phyloP scores from a whole-genome alignment of 2,113 vertebrate species.

The Todiramphus chloris region DNA sequence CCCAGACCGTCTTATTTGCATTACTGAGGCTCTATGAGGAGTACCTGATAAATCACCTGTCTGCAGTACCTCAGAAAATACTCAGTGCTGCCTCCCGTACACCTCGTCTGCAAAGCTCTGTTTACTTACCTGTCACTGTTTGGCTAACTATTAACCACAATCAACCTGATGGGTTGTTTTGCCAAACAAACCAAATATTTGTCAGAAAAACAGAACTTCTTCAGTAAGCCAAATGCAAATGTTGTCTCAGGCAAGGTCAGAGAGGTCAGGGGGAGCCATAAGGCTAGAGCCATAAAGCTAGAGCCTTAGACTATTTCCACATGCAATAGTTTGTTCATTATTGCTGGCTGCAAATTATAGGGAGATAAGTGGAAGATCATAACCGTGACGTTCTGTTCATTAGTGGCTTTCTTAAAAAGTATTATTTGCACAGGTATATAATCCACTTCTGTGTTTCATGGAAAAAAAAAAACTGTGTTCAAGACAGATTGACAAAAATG shows the following conservation, averaged over 20 bases:
- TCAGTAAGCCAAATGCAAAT: slow-evolving; percentile 47
- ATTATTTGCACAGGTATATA: not conserved
- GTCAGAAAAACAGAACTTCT: slow-evolving; percentile 23
- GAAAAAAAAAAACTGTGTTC: not conserved
- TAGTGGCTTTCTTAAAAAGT: not conserved
- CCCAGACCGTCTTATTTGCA: not conserved
- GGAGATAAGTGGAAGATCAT: not conserved
- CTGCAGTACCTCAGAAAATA: not conserved
- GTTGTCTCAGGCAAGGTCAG: slow-evolving; percentile 14
- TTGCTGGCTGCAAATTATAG: not conserved
- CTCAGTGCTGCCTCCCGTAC: not conserved
- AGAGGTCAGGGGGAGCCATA: not conserved
- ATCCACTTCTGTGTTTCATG: not conserved
- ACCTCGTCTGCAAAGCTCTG: slow-evolving; percentile 17
- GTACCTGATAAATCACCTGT: not conserved
- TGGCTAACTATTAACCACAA: slow-evolving; percentile 58
- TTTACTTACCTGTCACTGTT: slow-evolving; percentile 31
- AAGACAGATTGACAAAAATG: not conserved
- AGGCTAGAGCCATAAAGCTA: too few species aligned
- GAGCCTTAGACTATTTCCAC: too few species aligned
- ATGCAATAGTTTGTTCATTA: not conserved
- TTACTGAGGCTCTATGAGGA: not conserved
- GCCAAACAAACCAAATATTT: slow-evolving; percentile 54
- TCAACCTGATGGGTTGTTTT: not conserved
- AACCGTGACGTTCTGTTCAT: not conserved